Percentiles rank a stretch among this genome's conserved stretches.
These are phyloP conservation scores for Paguma larvata DNA, from an alignment of 2,797 vertebrate genomes.

Conservation along the genomic window DNA sequence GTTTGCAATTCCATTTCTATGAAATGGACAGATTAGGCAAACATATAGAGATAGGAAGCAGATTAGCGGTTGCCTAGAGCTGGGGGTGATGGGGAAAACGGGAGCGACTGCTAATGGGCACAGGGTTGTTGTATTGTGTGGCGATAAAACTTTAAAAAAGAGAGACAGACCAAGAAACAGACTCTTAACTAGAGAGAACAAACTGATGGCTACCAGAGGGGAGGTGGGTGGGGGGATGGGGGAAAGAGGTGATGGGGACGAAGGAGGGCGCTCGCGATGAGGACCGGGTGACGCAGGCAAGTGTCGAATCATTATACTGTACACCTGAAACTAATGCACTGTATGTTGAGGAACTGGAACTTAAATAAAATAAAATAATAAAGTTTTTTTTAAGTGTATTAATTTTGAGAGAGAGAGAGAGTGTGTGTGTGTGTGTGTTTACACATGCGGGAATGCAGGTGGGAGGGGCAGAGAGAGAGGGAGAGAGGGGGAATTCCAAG, in stretches of 20 bases:
- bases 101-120: background rate
- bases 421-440: no score
- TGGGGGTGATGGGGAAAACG: background rate
- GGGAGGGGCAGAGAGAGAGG: no score
- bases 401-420: no score
- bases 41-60: background rate
- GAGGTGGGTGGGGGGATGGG: background rate
- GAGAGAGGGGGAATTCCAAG: no score
- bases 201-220: background rate
- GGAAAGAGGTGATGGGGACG: background rate
- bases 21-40: constrained; percentile 27
- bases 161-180: background rate
- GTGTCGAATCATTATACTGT: background rate
- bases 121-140: background rate
- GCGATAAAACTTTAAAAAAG: background rate
- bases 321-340: background rate
- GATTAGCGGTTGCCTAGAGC: background rate
- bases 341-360: background rate
- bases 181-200: background rate
- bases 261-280: background rate
- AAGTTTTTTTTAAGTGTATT: no score
- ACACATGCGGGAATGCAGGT: no score
- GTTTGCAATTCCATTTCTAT: constrained; percentile 22
- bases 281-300: background rate
- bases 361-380: background rate